Base-by-base conservation (phyloP, 2,113 vertebrate genomes). In the Octodon degus region DNA sequence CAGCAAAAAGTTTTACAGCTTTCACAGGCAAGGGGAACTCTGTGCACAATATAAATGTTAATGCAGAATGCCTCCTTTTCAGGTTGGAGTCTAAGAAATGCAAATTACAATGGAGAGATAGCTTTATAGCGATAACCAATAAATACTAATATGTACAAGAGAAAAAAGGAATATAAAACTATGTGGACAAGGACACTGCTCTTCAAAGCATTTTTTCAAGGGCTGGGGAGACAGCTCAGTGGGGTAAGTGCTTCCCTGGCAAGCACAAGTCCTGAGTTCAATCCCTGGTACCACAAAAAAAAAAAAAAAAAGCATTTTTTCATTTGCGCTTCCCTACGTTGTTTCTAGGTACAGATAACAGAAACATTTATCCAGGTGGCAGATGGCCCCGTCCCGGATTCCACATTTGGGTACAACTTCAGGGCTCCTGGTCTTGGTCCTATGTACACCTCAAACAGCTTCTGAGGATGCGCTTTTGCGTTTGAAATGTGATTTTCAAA, bases 1-100 rank as follows among this genome's bases (percentile, higher is more conserved):
- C 50, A 50, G 11, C 10, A 50, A 50, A 50, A 50, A 1, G 11
- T 50, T 70, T 55, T 72, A 34, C 62, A n/a, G 27, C 14, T 80
- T 34, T 53, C 50, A 76, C 77, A 32, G 43, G 24, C 24, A 72
- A 58, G 24, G 24, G n/a, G 68, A 74, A 72, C 20, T 53, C 43
- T 68, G 43, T 7, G 12, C 12, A 55, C 7, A 24, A 37, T 22
- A 47, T 25, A 55, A 14, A 84, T 25, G 40, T 82, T 91, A 77
- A 82, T 70, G 47, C 88, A 74, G 68, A 85, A 14, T 76, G 65
- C 7, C 60, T 70, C 37, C 24, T 62, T 63, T 89, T 86, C 80
- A 91, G 53, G 20, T 63, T 92, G 80, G 74, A 82, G 47, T 67
- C 40, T 68, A 94, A 80, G 53, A 94, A 82, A 32, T 47, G 25